Base-by-base conservation (phyloP, 2,797 vertebrate species). In the Sphaeramia orbicularis region DNA sequence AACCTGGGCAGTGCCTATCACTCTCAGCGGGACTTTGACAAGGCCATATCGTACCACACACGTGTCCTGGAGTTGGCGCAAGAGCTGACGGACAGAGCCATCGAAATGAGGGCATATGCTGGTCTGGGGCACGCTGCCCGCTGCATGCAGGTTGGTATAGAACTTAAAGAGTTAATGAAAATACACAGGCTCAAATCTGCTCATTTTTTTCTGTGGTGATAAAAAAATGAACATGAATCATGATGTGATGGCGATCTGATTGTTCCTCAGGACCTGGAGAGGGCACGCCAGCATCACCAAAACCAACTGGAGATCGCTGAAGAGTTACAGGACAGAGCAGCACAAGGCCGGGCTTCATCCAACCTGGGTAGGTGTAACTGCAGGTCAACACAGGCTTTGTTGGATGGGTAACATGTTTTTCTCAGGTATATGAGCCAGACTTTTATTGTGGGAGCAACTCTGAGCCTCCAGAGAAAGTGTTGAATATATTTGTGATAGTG, bases 1-100 rank as follows among this genome's bases (percentile, higher is more conserved):
- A 99, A 99, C 91, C 92, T 99, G 76, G 97, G 97, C 87, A 98
- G 97, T 0, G 96, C 97, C 63, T 97, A 96, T 87, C 97, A 99
- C 92, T 97, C 97, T 71, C 93, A 95, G 35, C 93, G 97, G 11
- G 96, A 99, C 93, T 99, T 98, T 0, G 96, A 98, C 92, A 98
- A 98, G 90, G 97, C 97, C 76, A 94, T 96, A 81, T 97, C 97
- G 0, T 99, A 96, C 89, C 97, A 99, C 81, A 96, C 94, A 12
- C 94, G 94, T 0, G 97, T 99, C 18, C 81, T 98, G 87, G 95
- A 97, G 91, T 57, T 98, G 86, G 96, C 97, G 0, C 95, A 93
- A 85, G 95, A 98, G 80, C 89, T 96, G 81, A 76, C 52, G 7
- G 97, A 99, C 92, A 91, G 96, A 66, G 83, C 97, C 60, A 96